Evolutionary conservation across 1,140 invertebrate species (phyloP), one percentile per base, ranked within the genome.

Genomic region (Bombus ignitus): DNA sequence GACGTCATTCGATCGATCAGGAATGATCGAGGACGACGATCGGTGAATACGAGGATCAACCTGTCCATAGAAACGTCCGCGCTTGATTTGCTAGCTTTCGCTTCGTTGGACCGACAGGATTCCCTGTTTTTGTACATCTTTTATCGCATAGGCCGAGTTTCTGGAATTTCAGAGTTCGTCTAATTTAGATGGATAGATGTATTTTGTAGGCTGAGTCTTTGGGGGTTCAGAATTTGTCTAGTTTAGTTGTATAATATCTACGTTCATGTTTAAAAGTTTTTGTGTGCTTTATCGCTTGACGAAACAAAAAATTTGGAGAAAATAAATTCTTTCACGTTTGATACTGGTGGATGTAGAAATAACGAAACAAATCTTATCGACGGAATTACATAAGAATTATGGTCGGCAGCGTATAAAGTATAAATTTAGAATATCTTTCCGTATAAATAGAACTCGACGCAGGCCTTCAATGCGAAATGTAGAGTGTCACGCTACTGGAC

Each of bases 11-110:
- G 47, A 71, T n/a, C 53, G 70, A 25, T 32, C 37, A 83, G 73
- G 39, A 68, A 77, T 32, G 44, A 83, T 83, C 81, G 62, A 57
- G 44, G 28, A 68, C 44, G 81, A 83, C 73, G 73, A 44, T 73
- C 28, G 73, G 73, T 57, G 81, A 68, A 83, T 37, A 83, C 32
- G 35, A 25, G 73, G 22, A 4, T n/a, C 22, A 8, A 57, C 12
- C 28, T 74, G 80, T 70, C 66, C 57, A 25, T 13, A 32, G 12
- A 59, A 47, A 22, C 25, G 70, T 3, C 9, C n/a, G 25, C 35
- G 44, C 42, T 72, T 80, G 74, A 80, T 70, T 57, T 22, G 28
- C 42, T 18, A 62, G 25, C 53, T 82, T 59, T 86, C 37, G 22
- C 62, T 68, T 44, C 53, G 39, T 13, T 62, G 18, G 2, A 74